Evolutionary conservation across 2,888 invertebrate species (phyloP), one percentile per base, ranked within the genome.

Genomic region (Tanytarsus gracilentus): DNA sequence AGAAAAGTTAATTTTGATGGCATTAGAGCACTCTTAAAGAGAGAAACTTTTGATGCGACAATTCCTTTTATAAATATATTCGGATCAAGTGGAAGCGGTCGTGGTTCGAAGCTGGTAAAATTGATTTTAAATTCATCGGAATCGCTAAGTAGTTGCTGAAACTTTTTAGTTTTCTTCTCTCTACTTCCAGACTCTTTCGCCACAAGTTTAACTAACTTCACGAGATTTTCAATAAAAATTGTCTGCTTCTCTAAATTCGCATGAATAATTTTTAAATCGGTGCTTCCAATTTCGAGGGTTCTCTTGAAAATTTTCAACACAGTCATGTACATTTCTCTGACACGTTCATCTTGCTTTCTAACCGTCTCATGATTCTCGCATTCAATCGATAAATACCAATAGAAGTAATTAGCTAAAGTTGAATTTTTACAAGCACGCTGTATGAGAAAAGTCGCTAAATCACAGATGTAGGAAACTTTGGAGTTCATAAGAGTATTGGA

Each of bases 1-100:
- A 87, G 76, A 71, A 98, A 97, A 0, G 93, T 88, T 50, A 99
- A 76, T 69, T 81, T 82, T 11, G 92, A 90, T 2, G 99, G 99
- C 93, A 95, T 97, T 61, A 96, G 76, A 1, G 94, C 92, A 29
- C 96, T 97, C 72, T 98, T 98, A 75, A 98, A 99, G 1, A 99
- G 78, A 49, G 86, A 86, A 0, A 96, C 94, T 67, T 91, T 90
- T 66, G 90, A 86, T 0, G 94, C 84, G 55, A 92, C 79, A 40
- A 98, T 91, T 55, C 91, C 92, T 69, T 85, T 86, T 62, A 98
- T 90, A 60, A 81, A 83, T 23, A 96, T 83, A 65, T 84, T 87
- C 0, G 99, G 98, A 76, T 99, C 97, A 9, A 99, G 72, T 0
- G 98, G 97, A 68, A 98, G 87, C 0, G 95, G 93, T 69, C 98